A percentile compares a stretch with the other conserved stretches of the same genome.
These are phyloP conservation scores for Brachystomella parvula DNA, from an alignment of 1,140 invertebrate species.

Conservation along the genomic window DNA sequence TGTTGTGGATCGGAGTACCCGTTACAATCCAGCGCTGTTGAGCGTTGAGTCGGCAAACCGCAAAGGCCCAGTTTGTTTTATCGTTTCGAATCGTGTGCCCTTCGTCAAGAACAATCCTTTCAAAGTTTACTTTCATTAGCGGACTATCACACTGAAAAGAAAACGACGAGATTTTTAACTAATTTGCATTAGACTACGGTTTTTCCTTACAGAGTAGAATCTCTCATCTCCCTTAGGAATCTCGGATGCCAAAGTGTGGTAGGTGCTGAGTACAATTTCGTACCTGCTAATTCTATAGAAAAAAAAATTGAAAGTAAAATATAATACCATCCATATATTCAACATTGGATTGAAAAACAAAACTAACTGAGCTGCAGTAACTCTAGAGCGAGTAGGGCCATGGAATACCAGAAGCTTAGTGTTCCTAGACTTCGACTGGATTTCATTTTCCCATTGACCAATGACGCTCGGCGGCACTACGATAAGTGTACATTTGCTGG, in stretches of 20 bases:
- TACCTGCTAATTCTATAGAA: slow-evolving; percentile 44
- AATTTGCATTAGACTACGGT: no score
- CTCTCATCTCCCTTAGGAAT: slow-evolving; percentile 37
- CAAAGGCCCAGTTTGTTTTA: slow-evolving; percentile 62
- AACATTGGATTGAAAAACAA: neutral
- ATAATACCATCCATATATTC: neutral
- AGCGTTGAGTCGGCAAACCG: slow-evolving; percentile 57
- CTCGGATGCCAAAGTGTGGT: slow-evolving; percentile 46
- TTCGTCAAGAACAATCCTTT: slow-evolving; percentile 84
- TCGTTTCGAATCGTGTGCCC: slow-evolving; percentile 84
- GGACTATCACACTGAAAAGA: slow-evolving; percentile 25
- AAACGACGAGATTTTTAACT: neutral
- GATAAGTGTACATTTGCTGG: slow-evolving; percentile 65
- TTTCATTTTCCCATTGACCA: slow-evolving; percentile 79
- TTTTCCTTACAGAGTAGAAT: no score
- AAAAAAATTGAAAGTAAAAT: slow-evolving; percentile 14
- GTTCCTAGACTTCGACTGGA: slow-evolving; percentile 54
- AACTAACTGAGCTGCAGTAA: no score
- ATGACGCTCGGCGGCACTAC: slow-evolving; percentile 78
- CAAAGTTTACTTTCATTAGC: slow-evolving; percentile 63
- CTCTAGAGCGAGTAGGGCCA: slow-evolving; percentile 64
- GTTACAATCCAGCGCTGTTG: slow-evolving; percentile 74
- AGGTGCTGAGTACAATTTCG: slow-evolving; percentile 51
- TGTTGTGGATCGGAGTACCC: slow-evolving; percentile 92
- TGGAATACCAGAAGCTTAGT: slow-evolving; percentile 68